Conservation (phyloP, 2,888 invertebrate species). For the Campoplex capitator region DNA sequence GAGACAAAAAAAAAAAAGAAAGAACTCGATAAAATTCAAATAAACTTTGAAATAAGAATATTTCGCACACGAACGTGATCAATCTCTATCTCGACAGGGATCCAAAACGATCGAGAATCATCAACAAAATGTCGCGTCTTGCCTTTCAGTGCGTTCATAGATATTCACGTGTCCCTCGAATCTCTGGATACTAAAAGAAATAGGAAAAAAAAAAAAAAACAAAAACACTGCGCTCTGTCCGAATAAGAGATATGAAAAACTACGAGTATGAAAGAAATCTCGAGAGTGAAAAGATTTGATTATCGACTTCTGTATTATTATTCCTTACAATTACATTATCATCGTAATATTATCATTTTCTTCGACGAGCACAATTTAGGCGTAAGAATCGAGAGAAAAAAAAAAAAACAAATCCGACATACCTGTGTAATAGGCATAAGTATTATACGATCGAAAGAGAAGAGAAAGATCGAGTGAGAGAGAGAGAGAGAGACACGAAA, state of each 20-base stretch:
- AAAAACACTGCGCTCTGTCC: conserved; percentile 48
- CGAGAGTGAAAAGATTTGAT: neutral
- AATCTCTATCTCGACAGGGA: conserved; percentile 60
- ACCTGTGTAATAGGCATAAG: conserved; percentile 61
- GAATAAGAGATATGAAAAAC: conserved; percentile 49
- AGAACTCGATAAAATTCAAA: conserved; percentile 47
- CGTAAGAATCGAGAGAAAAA: conserved; percentile 8
- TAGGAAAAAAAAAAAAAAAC: too few relatives aligned
- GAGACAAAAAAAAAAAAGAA: conserved; percentile 54
- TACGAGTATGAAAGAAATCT: neutral
- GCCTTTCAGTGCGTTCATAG: neutral
- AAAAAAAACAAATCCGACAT: conserved; percentile 51
- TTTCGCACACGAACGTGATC: conserved; percentile 58
- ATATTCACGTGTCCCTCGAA: conserved; percentile 9
- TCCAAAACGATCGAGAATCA: conserved; percentile 15
- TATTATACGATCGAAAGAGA: conserved; percentile 34
- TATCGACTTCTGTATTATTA: conserved; percentile 20
- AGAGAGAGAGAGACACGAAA: conserved; percentile 10
- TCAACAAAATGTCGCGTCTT: conserved; percentile 56
- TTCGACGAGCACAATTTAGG: conserved; percentile 61
- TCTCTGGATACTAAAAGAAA: neutral
- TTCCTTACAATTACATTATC: conserved; percentile 17
- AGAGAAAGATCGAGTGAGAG: conserved; percentile 3
- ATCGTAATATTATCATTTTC: conserved; percentile 46
- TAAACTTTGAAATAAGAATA: neutral